Percentiles rank a stretch among this genome's conserved stretches.
Conservation (phyloP, 2,113 vertebrate genomes). For the Pelmatolapia mariae region DNA sequence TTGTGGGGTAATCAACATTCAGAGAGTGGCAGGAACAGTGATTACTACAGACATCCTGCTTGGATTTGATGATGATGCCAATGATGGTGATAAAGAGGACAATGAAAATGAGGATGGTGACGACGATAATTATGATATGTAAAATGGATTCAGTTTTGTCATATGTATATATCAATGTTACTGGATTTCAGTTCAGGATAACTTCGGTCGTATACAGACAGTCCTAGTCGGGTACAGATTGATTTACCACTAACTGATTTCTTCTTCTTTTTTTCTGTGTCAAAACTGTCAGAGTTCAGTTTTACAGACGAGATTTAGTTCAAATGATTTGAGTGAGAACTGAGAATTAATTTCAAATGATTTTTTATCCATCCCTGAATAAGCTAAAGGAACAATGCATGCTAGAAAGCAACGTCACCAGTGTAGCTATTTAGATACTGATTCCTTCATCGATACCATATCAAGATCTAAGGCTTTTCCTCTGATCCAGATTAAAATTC, state of each 20-base stretch:
- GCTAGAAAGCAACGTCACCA: neutral
- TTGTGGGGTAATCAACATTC: neutral
- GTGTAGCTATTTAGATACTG: neutral
- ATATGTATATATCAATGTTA: neutral
- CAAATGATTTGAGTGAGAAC: neutral
- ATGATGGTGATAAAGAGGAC: neutral
- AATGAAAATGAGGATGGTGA: neutral
- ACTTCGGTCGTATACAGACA: neutral
- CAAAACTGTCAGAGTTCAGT: neutral
- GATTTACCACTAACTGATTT: neutral
- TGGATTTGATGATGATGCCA: neutral
- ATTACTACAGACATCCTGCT: neutral
- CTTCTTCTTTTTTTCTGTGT: neutral
- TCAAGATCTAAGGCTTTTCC: neutral
- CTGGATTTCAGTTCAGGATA: neutral
- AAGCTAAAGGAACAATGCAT: neutral
- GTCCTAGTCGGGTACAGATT: neutral
- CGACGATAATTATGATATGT: neutral
- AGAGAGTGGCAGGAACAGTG: neutral
- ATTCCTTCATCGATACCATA: neutral
- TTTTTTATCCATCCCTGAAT: neutral
- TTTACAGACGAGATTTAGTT: neutral
- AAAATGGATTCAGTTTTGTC: neutral
- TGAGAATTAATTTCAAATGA: neutral
- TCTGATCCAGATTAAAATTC: neutral